A percentile compares a stretch with the other conserved stretches of the same genome.
Evolutionary conservation across 1,140 invertebrate genomes (phyloP).

Genomic region (Aphelinus atriplicis): DNA sequence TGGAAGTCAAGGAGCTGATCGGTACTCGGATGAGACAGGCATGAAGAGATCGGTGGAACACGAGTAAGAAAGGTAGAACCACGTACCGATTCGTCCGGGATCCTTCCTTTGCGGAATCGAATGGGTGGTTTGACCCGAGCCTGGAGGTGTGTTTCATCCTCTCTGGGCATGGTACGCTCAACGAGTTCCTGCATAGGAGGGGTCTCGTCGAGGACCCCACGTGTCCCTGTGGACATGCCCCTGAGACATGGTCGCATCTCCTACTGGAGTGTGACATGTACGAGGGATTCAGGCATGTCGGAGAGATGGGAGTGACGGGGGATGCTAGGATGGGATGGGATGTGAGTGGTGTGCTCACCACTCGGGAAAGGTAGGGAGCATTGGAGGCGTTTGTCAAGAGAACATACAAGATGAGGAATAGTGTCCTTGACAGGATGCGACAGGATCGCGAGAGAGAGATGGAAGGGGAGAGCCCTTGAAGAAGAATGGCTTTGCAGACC

Average conservation of each 20-base stretch:
- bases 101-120: background rate
- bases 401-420: background rate
- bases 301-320: background rate
- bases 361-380: background rate
- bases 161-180: conserved; percentile 42
- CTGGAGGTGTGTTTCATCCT: conserved; percentile 28
- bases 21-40: background rate
- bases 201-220: conserved; percentile 1
- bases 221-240: conserved; percentile 15
- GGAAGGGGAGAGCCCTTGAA: background rate
- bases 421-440: background rate
- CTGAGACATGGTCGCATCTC: conserved; percentile 34
- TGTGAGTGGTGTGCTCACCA: conserved; percentile 6
- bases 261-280: conserved; percentile 27
- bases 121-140: background rate
- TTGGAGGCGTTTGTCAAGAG: background rate
- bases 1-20: background rate
- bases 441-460: background rate
- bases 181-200: conserved; percentile 34
- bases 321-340: background rate
- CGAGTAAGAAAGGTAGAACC: conserved; percentile 6
- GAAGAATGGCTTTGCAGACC: background rate
- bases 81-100: conserved; percentile 8
- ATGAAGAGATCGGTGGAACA: conserved; percentile 16
- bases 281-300: background rate